phyloP scores from a whole-genome alignment of 2,113 vertebrate genomes.

The Gorsachius goisagi region DNA sequence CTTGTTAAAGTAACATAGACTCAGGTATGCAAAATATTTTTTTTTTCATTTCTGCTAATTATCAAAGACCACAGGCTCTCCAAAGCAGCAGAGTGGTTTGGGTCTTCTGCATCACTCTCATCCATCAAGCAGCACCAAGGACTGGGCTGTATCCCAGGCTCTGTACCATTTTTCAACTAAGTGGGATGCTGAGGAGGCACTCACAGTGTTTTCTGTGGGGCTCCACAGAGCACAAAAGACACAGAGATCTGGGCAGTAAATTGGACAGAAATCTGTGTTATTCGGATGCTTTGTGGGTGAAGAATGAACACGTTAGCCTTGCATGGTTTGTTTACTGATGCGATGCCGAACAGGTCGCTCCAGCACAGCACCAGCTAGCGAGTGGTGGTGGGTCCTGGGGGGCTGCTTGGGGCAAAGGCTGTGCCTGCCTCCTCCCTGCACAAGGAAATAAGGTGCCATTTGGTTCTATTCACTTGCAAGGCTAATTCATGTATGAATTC shows the following conservation, averaged over 20 bases:
- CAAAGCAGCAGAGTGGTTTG: not conserved
- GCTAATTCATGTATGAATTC: constrained; percentile 32
- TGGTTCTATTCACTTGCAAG: not conserved
- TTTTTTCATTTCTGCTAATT: not conserved
- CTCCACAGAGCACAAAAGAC: not conserved
- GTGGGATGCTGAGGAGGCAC: not conserved
- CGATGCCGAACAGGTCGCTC: not conserved
- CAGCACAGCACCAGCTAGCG: not conserved
- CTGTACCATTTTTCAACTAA: not conserved
- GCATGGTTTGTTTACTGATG: not conserved
- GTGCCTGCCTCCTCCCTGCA: not conserved
- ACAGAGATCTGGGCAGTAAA: not conserved
- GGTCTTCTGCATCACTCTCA: not conserved
- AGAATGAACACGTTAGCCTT: not conserved
- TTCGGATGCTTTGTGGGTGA: not conserved
- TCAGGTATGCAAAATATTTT: not conserved
- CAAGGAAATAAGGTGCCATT: not conserved
- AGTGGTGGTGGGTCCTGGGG: not conserved
- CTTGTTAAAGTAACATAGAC: not conserved
- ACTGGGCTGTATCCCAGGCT: not conserved
- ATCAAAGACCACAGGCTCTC: not conserved
- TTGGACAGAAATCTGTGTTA: not conserved
- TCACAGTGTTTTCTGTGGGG: not conserved
- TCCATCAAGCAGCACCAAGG: not conserved
- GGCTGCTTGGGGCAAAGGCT: not conserved